phyloP scores from a whole-genome alignment of 1,140 invertebrate species.

The Drosophila littoralis region DNA sequence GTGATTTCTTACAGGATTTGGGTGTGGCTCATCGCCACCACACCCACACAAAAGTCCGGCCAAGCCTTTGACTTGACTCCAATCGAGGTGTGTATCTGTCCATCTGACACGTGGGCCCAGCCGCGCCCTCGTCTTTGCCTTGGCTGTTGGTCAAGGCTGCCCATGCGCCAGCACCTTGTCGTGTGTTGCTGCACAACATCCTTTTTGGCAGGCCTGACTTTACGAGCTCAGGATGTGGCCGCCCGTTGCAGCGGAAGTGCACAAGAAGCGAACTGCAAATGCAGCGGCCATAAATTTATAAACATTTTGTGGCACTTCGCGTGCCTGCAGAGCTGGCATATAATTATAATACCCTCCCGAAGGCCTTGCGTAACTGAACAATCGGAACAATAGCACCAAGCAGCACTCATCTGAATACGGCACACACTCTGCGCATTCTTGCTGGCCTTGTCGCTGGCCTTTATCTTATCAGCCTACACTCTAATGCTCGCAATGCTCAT shows the following conservation, averaged over 20 bases:
- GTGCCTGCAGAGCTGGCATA: neutral
- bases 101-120: slow-evolving; percentile 49
- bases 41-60: slow-evolving; percentile 18
- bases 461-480: slow-evolving; percentile 56
- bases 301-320: neutral
- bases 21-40: slow-evolving; percentile 41
- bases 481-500: slow-evolving; percentile 22
- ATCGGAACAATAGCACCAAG: neutral
- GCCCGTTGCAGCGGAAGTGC: slow-evolving; percentile 29
- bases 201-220: slow-evolving; percentile 6
- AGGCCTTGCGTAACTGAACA: slow-evolving; percentile 10
- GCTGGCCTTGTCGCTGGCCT: slow-evolving; percentile 10
- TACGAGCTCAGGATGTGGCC: slow-evolving; percentile 22
- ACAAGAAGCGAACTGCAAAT: slow-evolving; percentile 1
- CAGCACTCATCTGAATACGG: neutral
- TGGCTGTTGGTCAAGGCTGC: slow-evolving; percentile 43
- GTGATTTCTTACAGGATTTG: slow-evolving; percentile 65
- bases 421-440: neutral
- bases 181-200: slow-evolving; percentile 30
- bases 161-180: neutral
- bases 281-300: slow-evolving; percentile 8
- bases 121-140: slow-evolving; percentile 31
- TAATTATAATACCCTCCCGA: neutral
- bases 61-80: slow-evolving; percentile 66
- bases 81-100: slow-evolving; percentile 11